Evolutionary conservation across 1,140 invertebrate genomes (phyloP).

Genomic region (Drosophila prosaltans): DNA sequence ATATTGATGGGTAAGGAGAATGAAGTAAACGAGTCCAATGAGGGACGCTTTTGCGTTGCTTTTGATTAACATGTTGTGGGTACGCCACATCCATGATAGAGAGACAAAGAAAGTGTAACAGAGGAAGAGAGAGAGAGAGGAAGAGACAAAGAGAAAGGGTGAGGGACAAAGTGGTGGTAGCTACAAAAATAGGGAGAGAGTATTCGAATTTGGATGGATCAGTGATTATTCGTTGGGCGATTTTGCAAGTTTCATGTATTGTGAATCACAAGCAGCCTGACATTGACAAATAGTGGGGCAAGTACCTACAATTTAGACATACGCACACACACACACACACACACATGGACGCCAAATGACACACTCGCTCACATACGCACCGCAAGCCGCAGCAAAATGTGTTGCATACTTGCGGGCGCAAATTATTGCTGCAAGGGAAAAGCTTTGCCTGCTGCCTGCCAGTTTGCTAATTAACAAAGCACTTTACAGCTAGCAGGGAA

Average conservation of each 20-base stretch:
- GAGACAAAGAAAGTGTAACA: not conserved
- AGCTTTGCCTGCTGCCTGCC: slow-evolving; percentile 42
- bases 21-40: slow-evolving; percentile 45
- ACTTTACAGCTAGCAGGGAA: slow-evolving; percentile 62
- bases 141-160: too few species aligned
- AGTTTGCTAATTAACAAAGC: slow-evolving; percentile 80
- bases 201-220: not conserved
- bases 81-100: slow-evolving; percentile 7
- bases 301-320: slow-evolving; percentile 29
- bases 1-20: slow-evolving; percentile 42
- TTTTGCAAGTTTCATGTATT: slow-evolving; percentile 19
- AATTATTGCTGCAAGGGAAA: slow-evolving; percentile 72
- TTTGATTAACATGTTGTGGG: slow-evolving; percentile 65
- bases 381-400: slow-evolving; percentile 65
- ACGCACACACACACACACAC: slow-evolving; percentile 13
- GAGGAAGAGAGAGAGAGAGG: not conserved
- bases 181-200: not conserved
- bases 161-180: too few species aligned
- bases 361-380: slow-evolving; percentile 17
- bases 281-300: slow-evolving; percentile 79
- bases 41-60: slow-evolving; percentile 60
- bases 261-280: slow-evolving; percentile 52
- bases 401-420: slow-evolving; percentile 78
- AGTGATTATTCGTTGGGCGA: slow-evolving; percentile 7
- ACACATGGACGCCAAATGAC: not conserved